Base-by-base conservation (phyloP, 2,797 vertebrate genomes). In the Paramormyrops hopkinsi region DNA sequence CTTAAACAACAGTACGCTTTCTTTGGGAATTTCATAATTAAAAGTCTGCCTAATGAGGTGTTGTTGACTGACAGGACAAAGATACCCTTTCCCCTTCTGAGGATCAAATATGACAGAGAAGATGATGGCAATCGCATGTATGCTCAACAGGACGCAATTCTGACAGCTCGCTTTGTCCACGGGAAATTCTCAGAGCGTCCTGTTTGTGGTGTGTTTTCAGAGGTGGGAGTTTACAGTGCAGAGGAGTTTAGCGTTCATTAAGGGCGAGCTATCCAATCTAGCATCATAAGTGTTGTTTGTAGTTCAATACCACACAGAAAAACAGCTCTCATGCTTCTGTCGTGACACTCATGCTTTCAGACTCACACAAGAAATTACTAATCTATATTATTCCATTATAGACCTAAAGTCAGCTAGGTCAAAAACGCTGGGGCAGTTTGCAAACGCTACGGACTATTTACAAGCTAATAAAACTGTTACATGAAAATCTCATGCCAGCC, bases 21-120 rank as follows among this genome's bases (percentile, higher is more conserved):
- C 29, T 84, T 89, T 88, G 83, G 59, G 89, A 89, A 87, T 90
- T 90, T 86, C 84, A 90, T 90, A 90, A 90, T 87, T 90, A 90
- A 88, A 90, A 87, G 88, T 88, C 84, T 69, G 54, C 73, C 85
- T 89, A 90, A 90, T 90, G 83, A 90, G 88, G 65, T 90, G 69
- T 89, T 89, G 88, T 89, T 90, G 88, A 90, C 85, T 87, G 90
- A 89, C 90, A 90, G 84, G 84, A 89, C 51, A 89, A 85, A 90
- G 85, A 89, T 89, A 87, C 84, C 88, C 84, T 83, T 87, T 87
- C 90, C 82, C 85, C 88, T 89, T 87, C 65, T 87, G 88, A 89
- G 88, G 48, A 90, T 90, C 88, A 90, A 48, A 90, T 48, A 87
- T 89, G 88, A 89, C 90, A 90, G 84, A 84, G 51, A 79, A 53